Conservation (phyloP, 2,113 vertebrate species). For the Charadrius vociferus region DNA sequence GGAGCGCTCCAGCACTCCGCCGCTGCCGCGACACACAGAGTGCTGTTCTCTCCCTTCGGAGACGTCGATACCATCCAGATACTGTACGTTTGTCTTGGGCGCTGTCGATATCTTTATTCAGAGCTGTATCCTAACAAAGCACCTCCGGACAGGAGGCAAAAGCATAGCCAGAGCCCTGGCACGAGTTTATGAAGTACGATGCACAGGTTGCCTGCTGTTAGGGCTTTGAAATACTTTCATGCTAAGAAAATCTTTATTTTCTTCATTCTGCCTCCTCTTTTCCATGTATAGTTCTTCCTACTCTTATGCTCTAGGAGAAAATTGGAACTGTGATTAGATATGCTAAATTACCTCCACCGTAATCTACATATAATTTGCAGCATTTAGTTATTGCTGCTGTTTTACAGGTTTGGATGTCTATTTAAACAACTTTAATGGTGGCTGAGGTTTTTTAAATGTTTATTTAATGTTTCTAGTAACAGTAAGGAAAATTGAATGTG, state of each 20-base stretch:
- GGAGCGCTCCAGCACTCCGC: not conserved
- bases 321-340: slow-evolving; percentile 54
- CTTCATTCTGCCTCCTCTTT: not conserved
- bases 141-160: not conserved
- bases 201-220: not conserved
- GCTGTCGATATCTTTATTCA: not conserved
- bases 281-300: not conserved
- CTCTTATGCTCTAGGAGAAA: not conserved
- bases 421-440: slow-evolving; percentile 33
- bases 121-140: not conserved
- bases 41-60: not conserved
- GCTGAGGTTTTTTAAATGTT: not conserved
- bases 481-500: not conserved
- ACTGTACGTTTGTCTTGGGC: not conserved
- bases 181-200: not conserved
- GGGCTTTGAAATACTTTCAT: not conserved
- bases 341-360: slow-evolving; percentile 54
- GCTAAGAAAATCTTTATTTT: not conserved
- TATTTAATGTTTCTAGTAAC: not conserved
- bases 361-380: slow-evolving; percentile 47
- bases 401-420: slow-evolving; percentile 33
- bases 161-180: not conserved
- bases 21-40: not conserved
- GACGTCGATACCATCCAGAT: not conserved
- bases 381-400: slow-evolving; percentile 60